A percentile compares a stretch with the other conserved stretches of the same genome.
These are phyloP conservation scores for Pogonophryne albipinna DNA, from an alignment of 2,797 vertebrate genomes.

Conservation along the genomic window DNA sequence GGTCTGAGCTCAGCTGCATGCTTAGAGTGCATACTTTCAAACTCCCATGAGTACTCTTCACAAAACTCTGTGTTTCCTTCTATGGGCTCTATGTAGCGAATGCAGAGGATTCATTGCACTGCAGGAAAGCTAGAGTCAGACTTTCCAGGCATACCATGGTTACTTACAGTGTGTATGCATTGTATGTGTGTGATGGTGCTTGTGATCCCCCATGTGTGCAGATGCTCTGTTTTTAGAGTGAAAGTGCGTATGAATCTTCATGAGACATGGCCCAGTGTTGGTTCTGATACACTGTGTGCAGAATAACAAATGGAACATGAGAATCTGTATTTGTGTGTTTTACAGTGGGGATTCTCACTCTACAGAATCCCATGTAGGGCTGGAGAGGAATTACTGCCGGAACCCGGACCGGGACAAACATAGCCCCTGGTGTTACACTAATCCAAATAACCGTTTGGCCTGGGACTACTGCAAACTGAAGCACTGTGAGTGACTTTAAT, in stretches of 20 bases:
- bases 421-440: conserved; percentile 98
- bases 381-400: conserved; percentile 95
- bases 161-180: conserved; percentile 34
- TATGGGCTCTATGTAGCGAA: conserved; percentile 62
- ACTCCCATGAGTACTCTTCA: conserved; percentile 76
- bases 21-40: conserved; percentile 79
- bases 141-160: conserved; percentile 63
- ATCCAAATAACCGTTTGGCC: conserved; percentile 88
- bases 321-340: conserved; percentile 80
- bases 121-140: conserved; percentile 63
- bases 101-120: conserved; percentile 64
- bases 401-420: conserved; percentile 97
- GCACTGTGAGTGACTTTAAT: conserved; percentile 89
- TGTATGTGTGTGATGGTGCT: neutral
- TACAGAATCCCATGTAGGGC: conserved; percentile 82
- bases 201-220: neutral
- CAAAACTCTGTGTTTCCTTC: conserved; percentile 74
- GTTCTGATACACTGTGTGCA: conserved; percentile 50
- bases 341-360: conserved; percentile 85
- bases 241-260: conserved; percentile 33
- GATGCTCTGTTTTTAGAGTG: conserved; percentile 38
- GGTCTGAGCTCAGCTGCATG: conserved; percentile 69
- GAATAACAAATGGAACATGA: conserved; percentile 73
- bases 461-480: conserved; percentile 98
- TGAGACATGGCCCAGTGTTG: conserved; percentile 40